Percentiles rank a stretch among this genome's conserved stretches.
These are phyloP conservation scores for Coboldia fuscipes DNA, from an alignment of 1,140 invertebrate species.

Conservation along the genomic window DNA sequence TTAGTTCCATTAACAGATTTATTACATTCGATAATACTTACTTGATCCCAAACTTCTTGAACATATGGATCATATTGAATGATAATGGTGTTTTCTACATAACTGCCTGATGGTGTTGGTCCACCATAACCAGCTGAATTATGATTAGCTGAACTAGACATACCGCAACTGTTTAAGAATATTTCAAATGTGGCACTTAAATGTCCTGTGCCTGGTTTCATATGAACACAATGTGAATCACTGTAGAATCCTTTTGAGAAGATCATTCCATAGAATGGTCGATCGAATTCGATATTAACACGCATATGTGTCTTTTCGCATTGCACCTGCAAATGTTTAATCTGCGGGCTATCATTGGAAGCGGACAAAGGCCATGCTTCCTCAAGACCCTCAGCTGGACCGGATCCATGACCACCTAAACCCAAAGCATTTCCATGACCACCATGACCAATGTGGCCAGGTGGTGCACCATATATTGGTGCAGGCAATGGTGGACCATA, in stretches of 20 bases:
- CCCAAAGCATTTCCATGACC: constrained; percentile 15
- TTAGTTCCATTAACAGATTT: neutral
- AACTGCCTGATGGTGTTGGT: constrained; percentile 71
- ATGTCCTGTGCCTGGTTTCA: constrained; percentile 74
- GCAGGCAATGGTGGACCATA: constrained; percentile 45
- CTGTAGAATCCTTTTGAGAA: constrained; percentile 87
- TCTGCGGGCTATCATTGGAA: constrained; percentile 59
- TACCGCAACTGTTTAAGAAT: constrained; percentile 76
- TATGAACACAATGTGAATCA: constrained; percentile 73
- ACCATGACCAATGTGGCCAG: constrained; percentile 17
- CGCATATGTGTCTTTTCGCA: constrained; percentile 92
- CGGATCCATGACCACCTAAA: constrained; percentile 8
- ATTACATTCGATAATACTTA: constrained; percentile 4
- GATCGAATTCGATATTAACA: constrained; percentile 83
- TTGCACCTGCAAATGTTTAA: constrained; percentile 79
- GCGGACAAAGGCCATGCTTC: constrained; percentile 63
- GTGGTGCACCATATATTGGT: constrained; percentile 30
- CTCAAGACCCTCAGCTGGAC: constrained; percentile 14
- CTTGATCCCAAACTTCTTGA: constrained; percentile 75
- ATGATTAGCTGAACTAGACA: constrained; percentile 69
- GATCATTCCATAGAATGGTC: constrained; percentile 89
- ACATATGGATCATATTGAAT: constrained; percentile 89
- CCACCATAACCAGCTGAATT: constrained; percentile 57
- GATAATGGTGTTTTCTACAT: constrained; percentile 87
- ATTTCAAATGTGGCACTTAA: constrained; percentile 81